Conservation (phyloP, 2,113 vertebrate species). For the Corythornis vintsioides region DNA sequence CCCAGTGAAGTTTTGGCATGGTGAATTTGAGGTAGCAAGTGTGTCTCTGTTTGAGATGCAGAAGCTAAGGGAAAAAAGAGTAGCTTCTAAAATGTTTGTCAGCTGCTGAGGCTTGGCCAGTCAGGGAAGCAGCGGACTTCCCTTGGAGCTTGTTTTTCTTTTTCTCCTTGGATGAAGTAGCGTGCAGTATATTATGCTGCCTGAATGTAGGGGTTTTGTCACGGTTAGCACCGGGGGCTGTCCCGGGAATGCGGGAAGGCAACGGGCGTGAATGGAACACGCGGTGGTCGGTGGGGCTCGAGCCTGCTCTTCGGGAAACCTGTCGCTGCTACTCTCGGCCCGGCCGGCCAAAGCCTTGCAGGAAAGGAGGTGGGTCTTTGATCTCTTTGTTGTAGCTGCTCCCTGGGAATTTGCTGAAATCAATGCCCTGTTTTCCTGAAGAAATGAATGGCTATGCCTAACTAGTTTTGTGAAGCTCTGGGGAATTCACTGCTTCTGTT, state of each 20-base stretch:
- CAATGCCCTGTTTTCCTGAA: slow-evolving; percentile 82
- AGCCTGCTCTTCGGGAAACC: slow-evolving; percentile 66
- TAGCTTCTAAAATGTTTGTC: slow-evolving; percentile 54
- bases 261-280: slow-evolving; percentile 65
- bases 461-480: slow-evolving; percentile 77
- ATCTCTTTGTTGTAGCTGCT: slow-evolving; percentile 80
- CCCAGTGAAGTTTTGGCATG: background rate
- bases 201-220: slow-evolving; percentile 72
- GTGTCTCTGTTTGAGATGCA: background rate
- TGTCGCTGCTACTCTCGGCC: slow-evolving; percentile 70
- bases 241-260: slow-evolving; percentile 68
- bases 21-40: slow-evolving; percentile 9
- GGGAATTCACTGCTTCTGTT: slow-evolving; percentile 79
- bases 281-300: slow-evolving; percentile 57
- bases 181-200: slow-evolving; percentile 72
- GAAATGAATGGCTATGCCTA: slow-evolving; percentile 79
- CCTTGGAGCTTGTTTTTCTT: slow-evolving; percentile 63
- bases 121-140: slow-evolving; percentile 43
- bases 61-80: background rate
- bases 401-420: slow-evolving; percentile 81
- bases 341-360: slow-evolving; percentile 56
- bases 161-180: slow-evolving; percentile 78
- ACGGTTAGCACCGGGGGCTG: slow-evolving; percentile 69
- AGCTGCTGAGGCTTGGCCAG: slow-evolving; percentile 3
- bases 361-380: slow-evolving; percentile 80